Conservation (phyloP, 2,888 invertebrate genomes). For the Entomobrya multifasciata region DNA sequence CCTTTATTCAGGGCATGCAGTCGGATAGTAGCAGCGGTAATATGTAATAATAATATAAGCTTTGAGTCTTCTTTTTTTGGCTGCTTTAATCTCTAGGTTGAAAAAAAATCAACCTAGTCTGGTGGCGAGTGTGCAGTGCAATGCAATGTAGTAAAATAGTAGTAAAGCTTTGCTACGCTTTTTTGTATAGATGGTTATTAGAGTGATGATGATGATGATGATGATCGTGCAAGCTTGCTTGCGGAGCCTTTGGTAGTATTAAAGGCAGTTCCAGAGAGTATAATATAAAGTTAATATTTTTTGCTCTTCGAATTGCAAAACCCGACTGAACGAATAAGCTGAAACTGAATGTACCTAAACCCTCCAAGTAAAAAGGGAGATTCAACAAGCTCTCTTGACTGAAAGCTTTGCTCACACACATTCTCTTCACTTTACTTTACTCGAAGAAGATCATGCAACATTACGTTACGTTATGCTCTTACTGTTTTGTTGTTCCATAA, state of each 20-base stretch:
- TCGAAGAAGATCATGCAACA: conserved; percentile 70
- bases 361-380: conserved; percentile 72
- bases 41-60: conserved; percentile 35
- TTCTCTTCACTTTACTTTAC: not conserved
- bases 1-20: conserved; percentile 44
- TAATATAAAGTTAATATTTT: conserved; percentile 71
- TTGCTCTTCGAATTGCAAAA: conserved; percentile 79
- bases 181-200: conserved; percentile 9
- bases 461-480: conserved; percentile 64
- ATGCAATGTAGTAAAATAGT: conserved; percentile 40
- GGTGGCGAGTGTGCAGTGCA: not conserved
- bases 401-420: conserved; percentile 20
- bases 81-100: conserved; percentile 45
- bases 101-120: conserved; percentile 50
- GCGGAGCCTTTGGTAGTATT: not conserved
- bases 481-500: conserved; percentile 49
- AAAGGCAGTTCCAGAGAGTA: conserved; percentile 68
- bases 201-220: too few species aligned
- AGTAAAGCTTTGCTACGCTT: conserved; percentile 22
- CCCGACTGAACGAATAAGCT: conserved; percentile 77
- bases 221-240: conserved; percentile 49
- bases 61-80: conserved; percentile 28
- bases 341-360: conserved; percentile 72
- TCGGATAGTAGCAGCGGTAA: conserved; percentile 45
- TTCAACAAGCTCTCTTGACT: conserved; percentile 59